Conservation (phyloP, 2,888 invertebrate genomes). For the Masnerella sp. region DNA sequence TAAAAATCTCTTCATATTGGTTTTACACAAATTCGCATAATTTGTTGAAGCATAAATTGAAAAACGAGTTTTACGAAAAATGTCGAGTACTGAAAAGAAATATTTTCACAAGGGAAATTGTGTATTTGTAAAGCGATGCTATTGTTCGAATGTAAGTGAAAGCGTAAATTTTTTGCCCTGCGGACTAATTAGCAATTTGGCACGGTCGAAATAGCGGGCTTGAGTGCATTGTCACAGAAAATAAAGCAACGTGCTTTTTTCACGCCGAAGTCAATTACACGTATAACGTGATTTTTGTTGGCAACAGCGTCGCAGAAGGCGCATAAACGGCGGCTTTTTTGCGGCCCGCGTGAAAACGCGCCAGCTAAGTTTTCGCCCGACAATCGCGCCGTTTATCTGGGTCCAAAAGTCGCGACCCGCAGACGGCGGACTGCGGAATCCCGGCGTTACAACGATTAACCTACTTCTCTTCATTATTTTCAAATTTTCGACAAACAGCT, state of each 20-base stretch:
- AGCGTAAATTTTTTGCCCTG: constrained; percentile 6
- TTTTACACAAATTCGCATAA: no score
- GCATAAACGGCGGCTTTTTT: background rate
- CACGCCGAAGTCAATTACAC: constrained; percentile 16
- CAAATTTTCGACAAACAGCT: background rate
- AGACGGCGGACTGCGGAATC: no score
- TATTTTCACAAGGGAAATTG: background rate
- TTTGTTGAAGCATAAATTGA: no score
- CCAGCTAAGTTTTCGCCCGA: background rate
- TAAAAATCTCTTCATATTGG: no score
- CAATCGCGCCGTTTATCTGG: background rate
- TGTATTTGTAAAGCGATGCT: background rate
- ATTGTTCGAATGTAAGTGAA: constrained; percentile 7
- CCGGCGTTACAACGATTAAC: background rate
- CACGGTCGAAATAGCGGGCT: constrained; percentile 1
- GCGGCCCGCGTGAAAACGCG: background rate
- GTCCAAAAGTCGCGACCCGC: background rate
- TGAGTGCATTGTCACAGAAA: constrained; percentile 26
- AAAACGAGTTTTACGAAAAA: background rate
- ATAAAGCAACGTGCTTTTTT: constrained; percentile 27
- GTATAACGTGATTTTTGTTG: constrained; percentile 13
- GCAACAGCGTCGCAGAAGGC: background rate
- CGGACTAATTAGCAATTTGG: constrained; percentile 28
- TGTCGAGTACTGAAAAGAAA: background rate
- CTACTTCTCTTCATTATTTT: background rate